A percentile compares a stretch with the other conserved stretches of the same genome.
Conservation (phyloP, 64 coral and sea anemone species). For the Dendronephthya gigantea region DNA sequence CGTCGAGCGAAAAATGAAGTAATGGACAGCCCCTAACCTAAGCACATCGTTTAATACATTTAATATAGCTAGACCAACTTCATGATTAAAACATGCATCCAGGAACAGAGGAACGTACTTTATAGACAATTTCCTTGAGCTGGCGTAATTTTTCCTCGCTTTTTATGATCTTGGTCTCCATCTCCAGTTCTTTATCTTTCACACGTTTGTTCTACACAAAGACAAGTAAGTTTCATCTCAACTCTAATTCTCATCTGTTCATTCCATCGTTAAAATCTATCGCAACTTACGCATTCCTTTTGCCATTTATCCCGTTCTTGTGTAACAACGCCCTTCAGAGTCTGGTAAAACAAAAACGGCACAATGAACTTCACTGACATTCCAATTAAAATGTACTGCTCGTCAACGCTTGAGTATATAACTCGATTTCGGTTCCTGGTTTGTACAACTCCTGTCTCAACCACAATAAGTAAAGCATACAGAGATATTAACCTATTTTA, state of each 20-base stretch:
- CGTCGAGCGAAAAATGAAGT: no score
- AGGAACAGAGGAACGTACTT: not conserved
- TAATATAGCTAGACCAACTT: no score
- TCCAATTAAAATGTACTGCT: no score
- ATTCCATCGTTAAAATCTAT: not conserved
- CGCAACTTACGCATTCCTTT: conserved; percentile 70
- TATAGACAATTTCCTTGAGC: conserved; percentile 77
- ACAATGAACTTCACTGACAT: not conserved
- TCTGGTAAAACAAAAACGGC: conserved; percentile 23
- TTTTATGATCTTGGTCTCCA: conserved; percentile 87
- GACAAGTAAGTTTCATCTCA: not conserved
- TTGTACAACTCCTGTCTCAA: no score
- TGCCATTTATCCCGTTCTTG: conserved; percentile 98
- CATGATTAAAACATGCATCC: not conserved
- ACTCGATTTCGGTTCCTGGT: no score
- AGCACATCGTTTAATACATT: not conserved
- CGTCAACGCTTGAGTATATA: no score
- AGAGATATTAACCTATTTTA: no score
- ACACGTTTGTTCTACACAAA: conserved; percentile 73
- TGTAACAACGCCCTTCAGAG: conserved; percentile 77
- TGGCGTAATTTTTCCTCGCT: conserved; percentile 86
- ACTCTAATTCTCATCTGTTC: no score
- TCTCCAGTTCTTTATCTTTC: conserved; percentile 87
- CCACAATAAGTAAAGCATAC: no score
- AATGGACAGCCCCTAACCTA: no score